Evolutionary conservation across 2,113 vertebrate genomes (phyloP).

Genomic region (Trematocara marginatum): DNA sequence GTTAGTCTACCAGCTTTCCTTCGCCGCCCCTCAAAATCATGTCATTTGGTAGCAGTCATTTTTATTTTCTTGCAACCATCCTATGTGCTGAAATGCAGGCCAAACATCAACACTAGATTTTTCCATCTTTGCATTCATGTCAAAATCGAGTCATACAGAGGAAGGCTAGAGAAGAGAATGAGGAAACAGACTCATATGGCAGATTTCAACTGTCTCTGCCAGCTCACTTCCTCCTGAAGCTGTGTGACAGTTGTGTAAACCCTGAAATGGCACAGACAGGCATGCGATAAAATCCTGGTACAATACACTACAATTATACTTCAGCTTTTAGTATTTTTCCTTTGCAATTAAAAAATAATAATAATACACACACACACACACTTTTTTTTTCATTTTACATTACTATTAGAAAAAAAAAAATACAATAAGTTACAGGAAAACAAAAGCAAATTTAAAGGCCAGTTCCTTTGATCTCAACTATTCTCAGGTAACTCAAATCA

Average conservation of each 20-base stretch:
- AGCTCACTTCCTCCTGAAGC: conserved; percentile 59
- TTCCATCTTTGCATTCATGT: background rate
- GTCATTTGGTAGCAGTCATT: background rate
- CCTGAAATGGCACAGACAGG: background rate
- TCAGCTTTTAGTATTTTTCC: background rate
- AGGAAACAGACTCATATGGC: conserved; percentile 49
- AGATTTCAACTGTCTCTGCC: conserved; percentile 55
- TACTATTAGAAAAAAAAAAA: background rate
- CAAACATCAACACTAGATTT: background rate
- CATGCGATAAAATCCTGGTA: background rate
- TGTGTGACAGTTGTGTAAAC: conserved; percentile 12
- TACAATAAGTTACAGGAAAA: background rate
- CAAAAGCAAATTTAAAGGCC: background rate
- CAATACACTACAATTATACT: background rate
- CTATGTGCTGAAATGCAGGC: background rate
- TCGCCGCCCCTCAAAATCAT: accelerated
- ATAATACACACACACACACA: too few relatives aligned
- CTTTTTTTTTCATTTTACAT: too few relatives aligned
- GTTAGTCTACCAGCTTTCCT: background rate
- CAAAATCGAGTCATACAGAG: background rate
- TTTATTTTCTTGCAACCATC: background rate
- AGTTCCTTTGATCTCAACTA: background rate
- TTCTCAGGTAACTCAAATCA: background rate
- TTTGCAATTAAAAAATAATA: background rate
- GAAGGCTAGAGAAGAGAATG: conserved; percentile 31